Conservation (phyloP, 2,113 vertebrate genomes). For the Oncorhynchus mykiss region DNA sequence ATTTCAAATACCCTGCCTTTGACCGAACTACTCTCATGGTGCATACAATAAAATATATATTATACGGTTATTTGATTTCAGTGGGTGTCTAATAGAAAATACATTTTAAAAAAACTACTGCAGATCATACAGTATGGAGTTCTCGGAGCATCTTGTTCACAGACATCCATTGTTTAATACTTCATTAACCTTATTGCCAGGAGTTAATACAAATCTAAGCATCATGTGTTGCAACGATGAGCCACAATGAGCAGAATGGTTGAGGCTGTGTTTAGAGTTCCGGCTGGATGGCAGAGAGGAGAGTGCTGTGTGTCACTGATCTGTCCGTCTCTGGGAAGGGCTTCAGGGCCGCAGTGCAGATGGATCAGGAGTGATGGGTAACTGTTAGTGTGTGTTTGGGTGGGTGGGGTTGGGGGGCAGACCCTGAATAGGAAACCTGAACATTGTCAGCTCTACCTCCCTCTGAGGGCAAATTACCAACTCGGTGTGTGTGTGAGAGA, state of each 20-base stretch:
- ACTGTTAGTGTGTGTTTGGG: not conserved
- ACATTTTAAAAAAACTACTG: too few species aligned
- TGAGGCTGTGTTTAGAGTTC: not conserved
- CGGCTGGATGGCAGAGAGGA: too few species aligned
- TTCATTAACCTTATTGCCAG: too few species aligned
- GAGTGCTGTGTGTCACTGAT: not conserved
- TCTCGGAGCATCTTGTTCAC: too few species aligned
- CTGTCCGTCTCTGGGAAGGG: not conserved
- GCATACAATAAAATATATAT: too few species aligned
- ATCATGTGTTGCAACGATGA: too few species aligned
- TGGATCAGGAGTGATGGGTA: not conserved
- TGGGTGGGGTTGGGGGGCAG: not conserved
- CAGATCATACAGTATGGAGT: too few species aligned
- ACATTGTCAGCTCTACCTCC: not conserved
- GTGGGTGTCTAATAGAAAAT: too few species aligned
- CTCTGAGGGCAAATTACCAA: not conserved
- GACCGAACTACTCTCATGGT: not conserved
- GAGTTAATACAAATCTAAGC: too few species aligned
- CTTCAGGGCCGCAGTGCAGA: constrained; percentile 12
- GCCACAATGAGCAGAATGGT: not conserved
- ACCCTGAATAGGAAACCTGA: not conserved
- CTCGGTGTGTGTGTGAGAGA: constrained; percentile 4
- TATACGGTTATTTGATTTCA: too few species aligned
- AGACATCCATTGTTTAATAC: too few species aligned
- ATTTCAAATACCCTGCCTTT: constrained; percentile 19